Evolutionary conservation across 2,113 vertebrate species (phyloP).

Genomic region (Heptranchias perlo): DNA sequence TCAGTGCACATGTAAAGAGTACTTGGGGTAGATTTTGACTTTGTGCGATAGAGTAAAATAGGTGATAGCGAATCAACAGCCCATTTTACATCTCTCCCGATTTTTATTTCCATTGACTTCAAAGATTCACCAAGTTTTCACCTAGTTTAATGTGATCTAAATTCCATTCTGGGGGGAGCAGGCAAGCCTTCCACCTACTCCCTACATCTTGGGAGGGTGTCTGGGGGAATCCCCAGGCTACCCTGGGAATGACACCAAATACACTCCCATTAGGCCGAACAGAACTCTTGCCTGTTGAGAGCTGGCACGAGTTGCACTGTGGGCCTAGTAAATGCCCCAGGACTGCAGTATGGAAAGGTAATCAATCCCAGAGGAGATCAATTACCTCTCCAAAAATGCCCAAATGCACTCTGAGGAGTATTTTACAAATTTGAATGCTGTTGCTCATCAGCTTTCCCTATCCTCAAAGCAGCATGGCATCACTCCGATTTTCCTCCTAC

Average conservation of each 20-base stretch:
- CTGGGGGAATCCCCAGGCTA: not conserved
- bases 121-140: not conserved
- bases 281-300: not conserved
- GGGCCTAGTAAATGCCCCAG: not conserved
- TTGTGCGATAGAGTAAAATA: not conserved
- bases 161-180: not conserved
- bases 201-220: not conserved
- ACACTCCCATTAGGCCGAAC: not conserved
- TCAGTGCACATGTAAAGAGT: not conserved
- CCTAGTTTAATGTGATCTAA: not conserved
- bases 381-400: not conserved
- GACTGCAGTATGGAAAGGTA: not conserved
- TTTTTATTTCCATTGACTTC: not conserved
- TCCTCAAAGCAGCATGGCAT: not conserved
- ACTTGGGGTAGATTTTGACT: not conserved
- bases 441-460: not conserved
- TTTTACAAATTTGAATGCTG: not conserved
- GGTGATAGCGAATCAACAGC: not conserved
- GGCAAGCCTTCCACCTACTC: not conserved
- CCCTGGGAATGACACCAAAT: not conserved
- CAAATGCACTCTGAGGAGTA: not conserved
- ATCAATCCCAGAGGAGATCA: not conserved
- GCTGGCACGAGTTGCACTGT: not conserved
- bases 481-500: not conserved
- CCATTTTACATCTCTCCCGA: not conserved